Evolutionary conservation across 2,113 vertebrate species (phyloP), one percentile per base, ranked within the genome.

Genomic region (Rhea americana): DNA sequence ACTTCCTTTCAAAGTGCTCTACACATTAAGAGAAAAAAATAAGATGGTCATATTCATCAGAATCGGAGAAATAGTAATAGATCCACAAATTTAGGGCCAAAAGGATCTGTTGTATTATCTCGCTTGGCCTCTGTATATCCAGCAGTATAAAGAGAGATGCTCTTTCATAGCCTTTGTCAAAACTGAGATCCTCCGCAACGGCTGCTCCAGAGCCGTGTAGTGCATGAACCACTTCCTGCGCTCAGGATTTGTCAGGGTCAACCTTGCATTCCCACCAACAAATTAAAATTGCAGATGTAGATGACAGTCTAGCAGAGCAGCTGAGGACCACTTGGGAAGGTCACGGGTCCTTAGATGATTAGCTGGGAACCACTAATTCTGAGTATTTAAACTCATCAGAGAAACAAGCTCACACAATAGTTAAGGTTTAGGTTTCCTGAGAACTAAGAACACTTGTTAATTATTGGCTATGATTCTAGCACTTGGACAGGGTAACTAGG

Each of bases 21-120:
- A 43, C 65, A 80, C 85, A 77, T 93, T 87, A 95, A 93, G 13
- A 92, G 93, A 82, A 13, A 67, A 28, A 63, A 71, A 59, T 30
- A 65, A 47, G 47, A 32, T 39, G 59, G 20, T 78, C 70, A 20
- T 39, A 25, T 21, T 68, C 73, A 43, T 26, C 48, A 51, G 73
- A 85, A 83, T 0, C 0, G 62, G 88, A 91, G 82, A 56, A 86
- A 82, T 7, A 59, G 45, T 43, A 30, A 16, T 53, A 22, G 47
- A 73, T n/a, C 67, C 56, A 28, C 9, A 58, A 28, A 76, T 48
- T 28, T 68, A 53, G 89, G 39, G 48, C 30, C 14, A 3, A 20
- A 66, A 74, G 30, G 43, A 94, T 66, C 32, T 37, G 20, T 59
- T 7, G 19, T 2, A 68, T 72, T 75, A 4, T 72, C 71, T 85